Evolutionary conservation across 2,113 vertebrate genomes (phyloP), one percentile per base, ranked within the genome.

Genomic region (Oceanodroma tethys): DNA sequence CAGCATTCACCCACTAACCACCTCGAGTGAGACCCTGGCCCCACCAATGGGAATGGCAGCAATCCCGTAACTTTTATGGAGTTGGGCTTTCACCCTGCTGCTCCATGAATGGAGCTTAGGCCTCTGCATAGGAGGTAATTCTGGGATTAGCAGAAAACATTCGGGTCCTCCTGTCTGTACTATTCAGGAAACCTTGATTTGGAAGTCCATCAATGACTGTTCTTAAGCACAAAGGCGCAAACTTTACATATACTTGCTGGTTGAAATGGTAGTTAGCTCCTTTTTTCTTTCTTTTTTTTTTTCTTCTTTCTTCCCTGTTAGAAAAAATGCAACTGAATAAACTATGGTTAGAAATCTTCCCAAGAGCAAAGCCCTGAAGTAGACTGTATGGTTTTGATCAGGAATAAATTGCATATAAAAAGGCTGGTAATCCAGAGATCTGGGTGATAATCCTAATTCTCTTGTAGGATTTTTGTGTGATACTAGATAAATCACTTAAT

Each of bases 361-460:
- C 22, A 12, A 36, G 63, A 82, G 56, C 56, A 91, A 75, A 93
- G 43, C 29, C 50, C 52, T 58, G 79, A 88, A 47, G 38, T 88
- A 55, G 71, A 55, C 38, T 59, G 52, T 19, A 38, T 62, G 63
- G 62, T 82, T 95, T 80, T 67, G 71, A 91, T 96, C 67, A 80
- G 60, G 67, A 91, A 62, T 52, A 86, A 92, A 92, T 67, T 76
- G 55, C 50, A 50, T 59, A 79, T 80, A 63, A 93, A 89, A 89
- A 58, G 67, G 21, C 67, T 91, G 59, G 45, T 90, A 95, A 88
- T 83, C 66, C 89, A 85, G 58, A 76, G 55, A 59, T 80, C 55
- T 76, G 58, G 23, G 71, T 81, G 94, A 87, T 91, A 93, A 93
- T 86, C 91, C 45, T 62, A 59, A 91, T 78, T 94, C 74, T 83